Evolutionary conservation across 2,113 vertebrate genomes (phyloP).

Genomic region (Ciconia stormi): DNA sequence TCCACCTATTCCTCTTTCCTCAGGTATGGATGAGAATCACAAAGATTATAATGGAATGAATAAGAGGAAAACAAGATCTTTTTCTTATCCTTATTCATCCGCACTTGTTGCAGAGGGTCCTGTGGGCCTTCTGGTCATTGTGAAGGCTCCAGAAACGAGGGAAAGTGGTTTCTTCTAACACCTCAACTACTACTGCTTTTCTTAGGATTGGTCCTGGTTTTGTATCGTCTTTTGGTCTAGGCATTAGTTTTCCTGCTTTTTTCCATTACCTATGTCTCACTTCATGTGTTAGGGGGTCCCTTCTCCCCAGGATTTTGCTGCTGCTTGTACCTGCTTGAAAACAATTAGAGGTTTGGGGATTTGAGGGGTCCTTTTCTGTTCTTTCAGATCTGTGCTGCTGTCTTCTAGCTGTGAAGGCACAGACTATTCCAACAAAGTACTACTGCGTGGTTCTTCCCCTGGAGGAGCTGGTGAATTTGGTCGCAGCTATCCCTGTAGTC

Average conservation of each 20-base stretch:
- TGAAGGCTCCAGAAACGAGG: neutral
- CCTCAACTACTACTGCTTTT: neutral
- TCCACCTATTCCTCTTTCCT: neutral
- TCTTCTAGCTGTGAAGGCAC: neutral
- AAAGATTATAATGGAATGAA: neutral
- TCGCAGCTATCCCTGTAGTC: neutral
- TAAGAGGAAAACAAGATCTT: neutral
- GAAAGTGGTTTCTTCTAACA: neutral
- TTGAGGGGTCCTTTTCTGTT: neutral
- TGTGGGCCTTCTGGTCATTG: neutral
- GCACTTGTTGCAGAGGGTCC: neutral
- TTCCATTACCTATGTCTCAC: neutral
- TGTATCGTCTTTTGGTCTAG: neutral
- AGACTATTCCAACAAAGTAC: no score
- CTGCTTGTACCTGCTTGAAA: neutral
- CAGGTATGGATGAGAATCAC: rapidly evolving
- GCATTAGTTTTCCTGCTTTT: neutral
- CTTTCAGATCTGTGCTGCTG: neutral
- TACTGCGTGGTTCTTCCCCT: no score
- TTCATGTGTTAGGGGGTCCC: neutral
- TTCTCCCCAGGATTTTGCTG: neutral
- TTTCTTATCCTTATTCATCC: neutral
- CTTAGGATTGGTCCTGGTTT: neutral
- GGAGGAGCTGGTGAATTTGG: neutral
- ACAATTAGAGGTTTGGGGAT: neutral